phyloP scores from a whole-genome alignment of 2,888 invertebrate species.

The Dendrolimus houi region DNA sequence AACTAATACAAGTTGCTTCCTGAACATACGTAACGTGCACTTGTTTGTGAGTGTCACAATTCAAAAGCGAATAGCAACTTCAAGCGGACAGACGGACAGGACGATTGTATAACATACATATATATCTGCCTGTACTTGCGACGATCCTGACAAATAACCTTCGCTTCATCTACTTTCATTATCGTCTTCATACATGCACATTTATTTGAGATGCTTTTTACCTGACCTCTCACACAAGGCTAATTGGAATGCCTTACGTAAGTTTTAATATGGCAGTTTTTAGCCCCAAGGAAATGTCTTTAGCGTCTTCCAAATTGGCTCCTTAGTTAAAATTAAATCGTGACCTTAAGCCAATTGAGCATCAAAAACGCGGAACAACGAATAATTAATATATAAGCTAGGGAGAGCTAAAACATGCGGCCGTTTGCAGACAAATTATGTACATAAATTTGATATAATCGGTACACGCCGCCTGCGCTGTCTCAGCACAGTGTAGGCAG shows the following conservation, averaged over 20 bases:
- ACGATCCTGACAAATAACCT: too few relatives aligned
- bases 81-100: too few relatives aligned
- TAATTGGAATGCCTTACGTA: too few relatives aligned
- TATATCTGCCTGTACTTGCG: too few relatives aligned
- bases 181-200: too few relatives aligned
- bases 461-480: conserved; percentile 11
- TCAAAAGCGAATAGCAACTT: background rate
- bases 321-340: background rate
- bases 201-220: too few relatives aligned
- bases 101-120: too few relatives aligned
- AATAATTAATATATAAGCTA: conserved; percentile 16
- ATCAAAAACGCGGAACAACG: background rate
- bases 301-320: too few relatives aligned
- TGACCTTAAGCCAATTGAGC: background rate
- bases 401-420: conserved; percentile 25
- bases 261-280: too few relatives aligned
- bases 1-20: background rate
- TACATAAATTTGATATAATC: conserved; percentile 41
- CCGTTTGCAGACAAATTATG: conserved; percentile 35
- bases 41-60: background rate
- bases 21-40: background rate
- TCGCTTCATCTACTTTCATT: too few relatives aligned
- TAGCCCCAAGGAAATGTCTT: too few relatives aligned
- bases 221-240: too few relatives aligned
- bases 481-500: background rate